phyloP scores from a whole-genome alignment of 2,113 vertebrate genomes.

The Triplophysa tibetana region DNA sequence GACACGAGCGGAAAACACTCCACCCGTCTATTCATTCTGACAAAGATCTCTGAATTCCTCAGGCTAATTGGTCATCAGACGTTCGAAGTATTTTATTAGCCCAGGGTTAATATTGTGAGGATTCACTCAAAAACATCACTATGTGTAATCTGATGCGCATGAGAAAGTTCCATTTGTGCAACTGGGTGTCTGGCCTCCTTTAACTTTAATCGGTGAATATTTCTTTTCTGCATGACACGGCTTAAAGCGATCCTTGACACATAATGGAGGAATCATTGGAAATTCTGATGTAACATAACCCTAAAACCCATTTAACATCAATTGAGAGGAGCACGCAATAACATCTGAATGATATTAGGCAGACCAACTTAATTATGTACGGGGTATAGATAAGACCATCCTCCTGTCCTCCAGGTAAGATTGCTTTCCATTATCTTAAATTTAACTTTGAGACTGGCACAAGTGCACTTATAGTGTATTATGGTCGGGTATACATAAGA shows the following conservation, averaged over 20 bases:
- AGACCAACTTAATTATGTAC: not conserved
- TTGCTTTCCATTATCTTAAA: not conserved
- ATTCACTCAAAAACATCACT: not conserved
- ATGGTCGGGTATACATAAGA: not conserved
- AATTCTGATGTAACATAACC: not conserved
- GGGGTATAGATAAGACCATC: not conserved
- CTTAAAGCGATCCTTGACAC: too few species aligned
- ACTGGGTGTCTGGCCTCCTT: not conserved
- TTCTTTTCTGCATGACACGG: not conserved
- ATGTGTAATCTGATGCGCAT: not conserved
- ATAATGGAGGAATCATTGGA: too few species aligned
- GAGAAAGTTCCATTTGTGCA: not conserved
- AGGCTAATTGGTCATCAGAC: not conserved
- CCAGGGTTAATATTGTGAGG: slow-evolving; percentile 1
- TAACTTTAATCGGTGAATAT: not conserved
- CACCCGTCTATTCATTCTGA: not conserved
- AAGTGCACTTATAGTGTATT: slow-evolving; percentile 2
- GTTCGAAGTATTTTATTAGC: not conserved
- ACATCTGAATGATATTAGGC: not conserved
- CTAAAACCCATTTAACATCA: not conserved
- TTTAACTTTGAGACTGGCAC: not conserved
- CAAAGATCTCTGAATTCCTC: not conserved
- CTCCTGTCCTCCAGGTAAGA: not conserved
- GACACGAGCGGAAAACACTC: too few species aligned
- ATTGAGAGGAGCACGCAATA: not conserved